Conservation (phyloP, 2,888 invertebrate genomes). For the Cosmia trapezina region DNA sequence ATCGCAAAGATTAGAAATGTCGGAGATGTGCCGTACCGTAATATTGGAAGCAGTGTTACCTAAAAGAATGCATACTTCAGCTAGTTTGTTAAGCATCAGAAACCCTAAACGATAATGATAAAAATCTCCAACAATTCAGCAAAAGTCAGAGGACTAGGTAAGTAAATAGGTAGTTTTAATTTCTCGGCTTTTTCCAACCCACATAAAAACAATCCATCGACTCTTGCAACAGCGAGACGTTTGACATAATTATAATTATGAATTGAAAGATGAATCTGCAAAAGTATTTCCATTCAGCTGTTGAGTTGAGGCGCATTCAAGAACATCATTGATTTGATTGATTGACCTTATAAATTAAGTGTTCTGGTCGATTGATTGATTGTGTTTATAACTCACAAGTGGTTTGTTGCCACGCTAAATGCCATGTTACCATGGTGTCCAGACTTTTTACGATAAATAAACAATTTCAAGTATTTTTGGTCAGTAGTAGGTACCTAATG, state of each 20-base stretch:
- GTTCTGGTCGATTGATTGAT: slow-evolving; percentile 43
- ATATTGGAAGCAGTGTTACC: background rate
- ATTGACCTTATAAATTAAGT: slow-evolving; percentile 53
- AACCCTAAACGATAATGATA: background rate
- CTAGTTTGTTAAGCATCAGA: background rate
- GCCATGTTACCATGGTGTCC: background rate
- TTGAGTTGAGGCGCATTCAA: slow-evolving; percentile 34
- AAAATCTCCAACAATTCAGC: background rate
- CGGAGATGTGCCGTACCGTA: slow-evolving; percentile 24
- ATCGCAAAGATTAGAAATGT: slow-evolving; percentile 62
- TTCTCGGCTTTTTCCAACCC: background rate
- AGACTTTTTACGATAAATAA: background rate
- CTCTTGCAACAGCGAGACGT: background rate
- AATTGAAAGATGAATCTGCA: slow-evolving; percentile 44
- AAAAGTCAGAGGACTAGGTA: background rate
- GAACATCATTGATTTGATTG: slow-evolving; percentile 47
- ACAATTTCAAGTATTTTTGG: background rate
- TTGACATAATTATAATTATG: slow-evolving; percentile 21
- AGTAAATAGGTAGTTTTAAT: background rate
- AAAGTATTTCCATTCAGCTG: slow-evolving; percentile 40
- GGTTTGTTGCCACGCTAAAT: slow-evolving; percentile 23
- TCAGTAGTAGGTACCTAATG: too few species aligned
- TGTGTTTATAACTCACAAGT: slow-evolving; percentile 41
- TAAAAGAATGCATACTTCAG: background rate
- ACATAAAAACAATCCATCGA: background rate